Evolutionary conservation across 2,888 invertebrate genomes (phyloP), one percentile per base, ranked within the genome.

Genomic region (Clepsis dumicolana): DNA sequence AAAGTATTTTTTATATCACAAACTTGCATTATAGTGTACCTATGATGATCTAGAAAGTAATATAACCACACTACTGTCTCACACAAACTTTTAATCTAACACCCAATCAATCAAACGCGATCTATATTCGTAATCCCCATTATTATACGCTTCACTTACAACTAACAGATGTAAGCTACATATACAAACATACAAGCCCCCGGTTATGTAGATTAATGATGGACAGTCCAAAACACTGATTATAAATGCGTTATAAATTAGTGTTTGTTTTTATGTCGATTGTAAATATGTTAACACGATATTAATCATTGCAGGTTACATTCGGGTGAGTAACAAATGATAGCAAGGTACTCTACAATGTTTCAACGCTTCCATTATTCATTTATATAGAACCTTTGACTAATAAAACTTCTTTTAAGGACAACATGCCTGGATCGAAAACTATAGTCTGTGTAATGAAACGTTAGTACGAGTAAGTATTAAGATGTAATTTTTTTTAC

Each of bases 211-310:
- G 89, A 91, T 91, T 90, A 90, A 92, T 91, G 91, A 85, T 83
- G 78, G 75, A 79, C 80, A 79, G 78, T 82, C 80, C 76, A 82
- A 84, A 85, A 81, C 82, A 83, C 80, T 77, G 80, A 73, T 75
- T 81, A 85, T 90, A 91, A 91, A 91, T 90, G 89, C 84, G 79
- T 83, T 90, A 91, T 89, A 89, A 90, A 91, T 91, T 86, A 84
- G 84, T 81, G 79, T 75, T 77, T 80, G 84, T 83, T 79, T 48
- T 63, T 63, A 64, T 53, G 64, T 61, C 60, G 65, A 65, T 60
- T 60, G 60, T 44, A 60, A 68, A 64, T 41, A 64, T 41, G 64
- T 52, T 64, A 56, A 41, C 54, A 29, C 25, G 35, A 48, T 60
- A 69, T 69, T 69, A 60, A 69, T 69, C 53, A 44, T 64, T 27